phyloP scores from a whole-genome alignment of 2,113 vertebrate genomes.

The Hippocampus barbouri region DNA sequence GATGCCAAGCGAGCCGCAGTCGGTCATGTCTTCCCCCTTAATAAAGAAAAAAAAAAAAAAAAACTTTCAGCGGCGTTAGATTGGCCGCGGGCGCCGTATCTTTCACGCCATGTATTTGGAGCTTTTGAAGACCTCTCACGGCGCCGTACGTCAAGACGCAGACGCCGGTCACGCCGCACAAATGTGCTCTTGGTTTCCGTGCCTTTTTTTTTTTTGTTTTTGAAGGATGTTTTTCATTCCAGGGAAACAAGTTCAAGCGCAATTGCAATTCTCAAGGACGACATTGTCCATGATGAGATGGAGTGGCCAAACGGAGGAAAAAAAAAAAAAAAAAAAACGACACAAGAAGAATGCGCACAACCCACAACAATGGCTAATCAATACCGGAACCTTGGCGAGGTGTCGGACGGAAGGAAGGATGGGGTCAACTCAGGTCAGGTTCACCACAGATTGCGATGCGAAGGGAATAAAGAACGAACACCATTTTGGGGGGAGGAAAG shows the following conservation, averaged over 20 bases:
- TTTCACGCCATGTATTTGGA: constrained; percentile 6
- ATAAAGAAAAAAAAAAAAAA: not conserved
- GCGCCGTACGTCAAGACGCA: not conserved
- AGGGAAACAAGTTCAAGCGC: not conserved
- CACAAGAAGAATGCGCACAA: not conserved
- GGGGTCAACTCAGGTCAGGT: not conserved
- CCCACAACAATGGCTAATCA: not conserved
- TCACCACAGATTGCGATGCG: not conserved
- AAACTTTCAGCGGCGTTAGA: constrained; percentile 8
- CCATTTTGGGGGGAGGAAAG: too few relatives aligned
- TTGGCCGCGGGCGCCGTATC: not conserved
- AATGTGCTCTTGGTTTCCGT: not conserved
- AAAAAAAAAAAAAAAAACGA: not conserved
- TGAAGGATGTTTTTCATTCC: not conserved
- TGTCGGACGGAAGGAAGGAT: not conserved
- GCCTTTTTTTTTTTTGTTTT: not conserved
- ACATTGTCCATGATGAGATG: not conserved
- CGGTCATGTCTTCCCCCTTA: constrained; percentile 20
- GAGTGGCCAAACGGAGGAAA: too few relatives aligned
- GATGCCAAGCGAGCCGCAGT: constrained; percentile 50
- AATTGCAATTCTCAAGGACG: not conserved
- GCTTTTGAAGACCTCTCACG: not conserved
- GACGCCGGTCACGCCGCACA: not conserved
- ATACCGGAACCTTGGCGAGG: not conserved
- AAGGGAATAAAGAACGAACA: not conserved